Conservation (phyloP, 2,888 invertebrate species). For the Notodonta dromedarius region DNA sequence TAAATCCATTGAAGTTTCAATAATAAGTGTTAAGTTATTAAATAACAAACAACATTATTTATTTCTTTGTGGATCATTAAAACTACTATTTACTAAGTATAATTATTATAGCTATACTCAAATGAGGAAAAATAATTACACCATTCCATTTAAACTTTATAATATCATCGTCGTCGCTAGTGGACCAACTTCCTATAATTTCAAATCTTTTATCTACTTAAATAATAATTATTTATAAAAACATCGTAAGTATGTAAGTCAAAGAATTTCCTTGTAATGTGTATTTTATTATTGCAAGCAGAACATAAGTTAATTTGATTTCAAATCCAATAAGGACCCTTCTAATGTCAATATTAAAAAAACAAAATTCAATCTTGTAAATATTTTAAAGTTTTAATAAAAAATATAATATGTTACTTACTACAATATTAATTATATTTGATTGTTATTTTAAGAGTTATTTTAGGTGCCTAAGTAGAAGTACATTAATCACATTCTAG, state of each 20-base stretch:
- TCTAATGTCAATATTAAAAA: constrained; percentile 35
- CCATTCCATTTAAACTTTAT: constrained; percentile 54
- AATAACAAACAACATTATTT: no score
- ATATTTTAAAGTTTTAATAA: constrained; percentile 25
- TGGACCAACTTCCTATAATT: constrained; percentile 60
- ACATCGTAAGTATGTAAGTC: constrained; percentile 31
- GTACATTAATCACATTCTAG: constrained; percentile 68
- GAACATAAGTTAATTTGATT: constrained; percentile 31
- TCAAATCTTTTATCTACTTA: constrained; percentile 31
- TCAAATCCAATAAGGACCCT: constrained; percentile 30
- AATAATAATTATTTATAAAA: constrained; percentile 24
- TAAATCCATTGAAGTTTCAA: no score
- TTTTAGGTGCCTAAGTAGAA: constrained; percentile 50
- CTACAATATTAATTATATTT: constrained; percentile 20
- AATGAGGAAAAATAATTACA: neutral
- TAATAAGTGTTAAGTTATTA: no score
- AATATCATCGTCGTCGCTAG: constrained; percentile 49
- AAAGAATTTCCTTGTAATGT: constrained; percentile 44
- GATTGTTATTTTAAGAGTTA: constrained; percentile 20
- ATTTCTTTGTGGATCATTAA: no score
- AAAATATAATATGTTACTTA: constrained; percentile 28
- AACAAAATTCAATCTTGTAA: constrained; percentile 26
- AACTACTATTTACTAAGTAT: no score
- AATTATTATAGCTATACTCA: no score
- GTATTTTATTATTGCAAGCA: constrained; percentile 33